Base-by-base conservation (phyloP, 2,113 vertebrate species). In the Thalassoma bifasciatum region DNA sequence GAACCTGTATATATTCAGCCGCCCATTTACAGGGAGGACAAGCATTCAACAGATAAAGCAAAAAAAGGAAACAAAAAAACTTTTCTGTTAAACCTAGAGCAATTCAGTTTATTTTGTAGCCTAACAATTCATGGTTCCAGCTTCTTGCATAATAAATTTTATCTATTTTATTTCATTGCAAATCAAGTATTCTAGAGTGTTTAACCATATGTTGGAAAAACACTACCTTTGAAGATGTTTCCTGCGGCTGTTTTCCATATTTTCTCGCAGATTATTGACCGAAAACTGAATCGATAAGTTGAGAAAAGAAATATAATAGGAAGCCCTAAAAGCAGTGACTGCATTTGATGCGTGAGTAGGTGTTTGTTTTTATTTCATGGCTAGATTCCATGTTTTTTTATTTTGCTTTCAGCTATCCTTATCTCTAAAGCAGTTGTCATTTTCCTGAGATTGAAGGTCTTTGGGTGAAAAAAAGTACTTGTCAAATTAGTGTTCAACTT, bases 401-500 rank as follows among this genome's bases (percentile, higher is more conserved):
- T 46, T 46, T 46, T 6, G 14, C 17, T 17, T 17, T 6, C 30
- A 19, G n/a, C 47, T 65, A 57, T 62, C 8, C 12, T 42, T 47
- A 38, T 50, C 68, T 62, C 19, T 34, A 10, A 49, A 34, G 10
- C 17, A 46, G 17, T 19, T 19, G 44, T 19, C 17, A 26, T 47
- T 76, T 75, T 44, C 22, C 47, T 46, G 22, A 76, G 62, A 74
- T 30, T 47, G 30, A 67, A 60, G 52, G 72, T 77, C 62, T 59
- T 14, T 0, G 19, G 16, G 14, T 50, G 66, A 66, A 71, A 38
- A 36, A 66, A 80, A 68, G 23, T 62, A 37, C 38, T 78, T 68
- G 58, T 79, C 66, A 74, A 80, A 85, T 80, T 47, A 77, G 74
- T 62, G 60, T 34, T 63, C 57, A 67, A 62, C 58, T 75, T 77